Evolutionary conservation across 2,888 invertebrate genomes (phyloP), one percentile per base, ranked within the genome.

Genomic region (Piscicola geometra): DNA sequence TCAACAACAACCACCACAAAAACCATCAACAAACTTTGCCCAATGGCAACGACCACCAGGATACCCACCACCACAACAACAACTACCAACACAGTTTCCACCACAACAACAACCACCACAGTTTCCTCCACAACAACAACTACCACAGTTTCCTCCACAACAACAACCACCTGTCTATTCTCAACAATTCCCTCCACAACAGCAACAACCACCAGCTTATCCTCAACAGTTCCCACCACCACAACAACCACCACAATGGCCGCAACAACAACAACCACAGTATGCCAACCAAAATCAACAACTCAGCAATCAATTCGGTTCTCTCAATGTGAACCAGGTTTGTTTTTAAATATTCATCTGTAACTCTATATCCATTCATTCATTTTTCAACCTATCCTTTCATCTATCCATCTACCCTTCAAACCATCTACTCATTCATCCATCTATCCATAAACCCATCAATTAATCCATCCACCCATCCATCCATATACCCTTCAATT

Each of bases 101-200:
- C 73, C 32, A 18, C 64, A 28, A 21, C 73, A 30, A 28, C 25
- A 2, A 28, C 73, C 47, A 35, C 35, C 25, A 30, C n/a, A 18
- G 12, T 33, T n/a, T 1, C 33, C 60, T 9, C 32, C 35, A 15
- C 64, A 25, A 33, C 72, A 25, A 72, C 60, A 15, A 33, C 60
- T 21, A 36, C 60, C 2, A 60, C 12, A 50, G 15, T 52, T 50
- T 21, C 71, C 71, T 30, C 52, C 50, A n/a, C 50, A 52, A 28
- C 71, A 25, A 32, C 52, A 21, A 71, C 28, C 50, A n/a, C 32
- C 70, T 36, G 21, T 28, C 35, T 30, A 32, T 9, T 28, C 33
- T 3, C 70, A 35, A 41, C 70, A 41, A 41, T 30, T 12, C n/a
- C 35, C 71, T 3, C 47, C n/a, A 47, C 52, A 47, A 71, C 52